Percentiles rank a stretch among this genome's conserved stretches.
These are phyloP conservation scores for Acheta domesticus DNA, from an alignment of 2,888 invertebrate species.

Conservation along the genomic window DNA sequence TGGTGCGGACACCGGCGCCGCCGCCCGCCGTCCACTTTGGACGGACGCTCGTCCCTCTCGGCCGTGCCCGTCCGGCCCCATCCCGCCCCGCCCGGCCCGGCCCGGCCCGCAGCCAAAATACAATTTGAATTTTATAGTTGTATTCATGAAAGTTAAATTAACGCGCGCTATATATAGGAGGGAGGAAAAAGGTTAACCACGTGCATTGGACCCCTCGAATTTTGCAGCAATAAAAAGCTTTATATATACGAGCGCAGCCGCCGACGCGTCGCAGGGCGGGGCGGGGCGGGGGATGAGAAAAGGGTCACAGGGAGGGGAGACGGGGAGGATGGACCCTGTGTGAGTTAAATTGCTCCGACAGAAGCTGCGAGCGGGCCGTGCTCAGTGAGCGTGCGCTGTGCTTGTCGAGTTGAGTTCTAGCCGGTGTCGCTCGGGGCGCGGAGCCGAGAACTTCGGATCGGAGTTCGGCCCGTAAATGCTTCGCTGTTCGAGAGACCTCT, in stretches of 20 bases:
- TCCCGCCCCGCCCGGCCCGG: not conserved
- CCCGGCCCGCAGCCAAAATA: not conserved
- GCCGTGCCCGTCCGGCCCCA: not conserved
- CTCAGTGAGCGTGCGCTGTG: not conserved
- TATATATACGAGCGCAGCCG: not conserved
- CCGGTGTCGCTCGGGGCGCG: too few relatives aligned
- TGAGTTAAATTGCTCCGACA: not conserved
- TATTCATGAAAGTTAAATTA: conserved; percentile 18
- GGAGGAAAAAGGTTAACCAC: conserved; percentile 18
- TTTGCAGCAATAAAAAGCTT: conserved; percentile 18
- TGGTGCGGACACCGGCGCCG: too few relatives aligned
- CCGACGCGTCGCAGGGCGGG: not conserved
- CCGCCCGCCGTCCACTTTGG: not conserved
- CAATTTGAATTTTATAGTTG: conserved; percentile 18
- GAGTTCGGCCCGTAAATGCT: too few relatives aligned
- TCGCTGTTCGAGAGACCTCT: too few relatives aligned
- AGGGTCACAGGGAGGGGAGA: not conserved
- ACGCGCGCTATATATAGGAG: conserved; percentile 7
- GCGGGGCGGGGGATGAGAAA: not conserved
- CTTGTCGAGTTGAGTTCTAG: too few relatives aligned
- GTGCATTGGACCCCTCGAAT: conserved; percentile 1
- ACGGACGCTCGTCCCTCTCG: not conserved
- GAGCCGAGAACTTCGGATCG: too few relatives aligned
- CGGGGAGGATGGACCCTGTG: not conserved
- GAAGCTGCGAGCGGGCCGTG: not conserved